phyloP scores from a whole-genome alignment of 1,140 invertebrate species.

The Hyphantria cunea region DNA sequence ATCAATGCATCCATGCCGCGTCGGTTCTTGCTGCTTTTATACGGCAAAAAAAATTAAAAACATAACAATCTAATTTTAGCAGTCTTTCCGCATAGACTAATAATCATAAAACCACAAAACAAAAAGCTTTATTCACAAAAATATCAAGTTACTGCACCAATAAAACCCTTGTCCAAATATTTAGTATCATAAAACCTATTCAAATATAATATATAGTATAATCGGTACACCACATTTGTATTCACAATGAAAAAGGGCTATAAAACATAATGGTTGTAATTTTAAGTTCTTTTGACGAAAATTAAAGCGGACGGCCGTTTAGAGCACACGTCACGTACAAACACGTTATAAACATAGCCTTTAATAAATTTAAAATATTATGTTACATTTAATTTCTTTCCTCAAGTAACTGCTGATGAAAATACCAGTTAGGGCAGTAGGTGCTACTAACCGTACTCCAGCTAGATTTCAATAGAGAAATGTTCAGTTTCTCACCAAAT shows the following conservation, averaged over 20 bases:
- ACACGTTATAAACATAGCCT: conserved; percentile 62
- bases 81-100: conserved; percentile 69
- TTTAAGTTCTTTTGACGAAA: conserved; percentile 67
- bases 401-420: too few species aligned
- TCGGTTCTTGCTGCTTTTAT: too few species aligned
- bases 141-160: conserved; percentile 74
- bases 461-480: conserved; percentile 30
- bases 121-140: conserved; percentile 58
- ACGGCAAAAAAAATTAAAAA: too few species aligned
- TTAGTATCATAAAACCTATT: conserved; percentile 78
- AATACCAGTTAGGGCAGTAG: not conserved
- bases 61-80: conserved; percentile 45
- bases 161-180: conserved; percentile 78
- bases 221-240: conserved; percentile 69
- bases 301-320: conserved; percentile 61
- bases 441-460: not conserved
- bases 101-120: conserved; percentile 70
- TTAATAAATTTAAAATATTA: conserved; percentile 69
- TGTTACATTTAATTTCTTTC: conserved; percentile 54
- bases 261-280: conserved; percentile 71
- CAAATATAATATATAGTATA: conserved; percentile 75
- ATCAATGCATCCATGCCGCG: too few species aligned
- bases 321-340: conserved; percentile 65
- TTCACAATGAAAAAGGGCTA: conserved; percentile 62
- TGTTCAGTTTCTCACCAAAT: conserved; percentile 29